Evolutionary conservation across 2,113 vertebrate species (phyloP), one percentile per base, ranked within the genome.

Genomic region (Holacanthus passer): DNA sequence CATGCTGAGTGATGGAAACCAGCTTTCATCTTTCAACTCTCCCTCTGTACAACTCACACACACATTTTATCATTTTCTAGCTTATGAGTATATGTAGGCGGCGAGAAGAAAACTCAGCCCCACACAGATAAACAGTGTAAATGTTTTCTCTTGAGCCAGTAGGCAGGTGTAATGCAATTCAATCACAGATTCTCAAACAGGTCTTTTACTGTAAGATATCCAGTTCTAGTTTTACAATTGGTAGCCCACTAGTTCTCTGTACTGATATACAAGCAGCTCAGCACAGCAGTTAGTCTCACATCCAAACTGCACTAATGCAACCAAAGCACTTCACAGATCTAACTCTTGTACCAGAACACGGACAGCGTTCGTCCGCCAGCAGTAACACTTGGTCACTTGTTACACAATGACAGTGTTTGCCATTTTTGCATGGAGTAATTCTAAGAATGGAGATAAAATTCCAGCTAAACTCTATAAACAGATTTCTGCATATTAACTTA

Each of bases 11-110:
- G 82, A 83, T 82, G 81, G 84, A 83, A 78, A 78, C 65, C 56
- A 77, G 48, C 70, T 85, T 82, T 89, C 66, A 88, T 87, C 66
- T 58, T 69, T 85, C 60, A 79, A 43, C 74, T 72, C 43, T 66
- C 48, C 19, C 22, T 12, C 71, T 39, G 35, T 22, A 2, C 5
- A 52, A 39, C 53, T 50, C 12, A 17, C 67, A 4, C 22, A 8
- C 22, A 58, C 24, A 14, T 20, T 63, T 66, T 48, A 73, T 78
- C 67, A 67, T 63, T 85, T 47, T 55, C 10, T 41, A 39, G 64
- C 22, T 72, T 52, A 72, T 47, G 63, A 48, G n/a, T 62, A 63
- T 29, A n/a, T 67, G 82, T 64, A 75, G 60, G 77, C 41, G 55
- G 65, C 10, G 6, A 52, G 66, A 68, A 77, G 39, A 78, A 75